phyloP scores from a whole-genome alignment of 2,888 invertebrate species.

The Melanargia galathea region DNA sequence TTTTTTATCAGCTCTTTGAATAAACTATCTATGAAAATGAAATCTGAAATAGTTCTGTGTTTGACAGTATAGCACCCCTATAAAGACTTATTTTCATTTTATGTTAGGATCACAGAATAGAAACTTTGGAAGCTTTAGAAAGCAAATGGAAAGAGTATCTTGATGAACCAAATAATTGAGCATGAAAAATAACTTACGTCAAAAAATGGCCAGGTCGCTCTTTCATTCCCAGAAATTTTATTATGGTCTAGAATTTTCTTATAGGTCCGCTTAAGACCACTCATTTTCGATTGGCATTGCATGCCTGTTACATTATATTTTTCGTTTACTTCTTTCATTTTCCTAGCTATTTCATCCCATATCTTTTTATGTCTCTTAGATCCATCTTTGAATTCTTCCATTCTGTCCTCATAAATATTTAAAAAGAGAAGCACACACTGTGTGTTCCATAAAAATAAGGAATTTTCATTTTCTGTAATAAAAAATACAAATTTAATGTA shows the following conservation, averaged over 20 bases:
- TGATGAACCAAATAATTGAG: too few species aligned
- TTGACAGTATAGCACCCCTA: too few species aligned
- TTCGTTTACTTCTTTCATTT: not conserved
- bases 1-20: too few species aligned
- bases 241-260: not conserved
- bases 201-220: too few species aligned
- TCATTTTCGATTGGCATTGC: not conserved
- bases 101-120: too few species aligned
- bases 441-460: not conserved
- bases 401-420: not conserved
- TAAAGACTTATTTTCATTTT: too few species aligned
- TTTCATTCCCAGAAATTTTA: too few species aligned
- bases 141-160: too few species aligned
- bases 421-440: not conserved
- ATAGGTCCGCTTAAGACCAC: not conserved
- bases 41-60: too few species aligned
- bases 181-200: too few species aligned
- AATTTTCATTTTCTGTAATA: conserved; percentile 4
- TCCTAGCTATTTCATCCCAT: not conserved
- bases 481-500: not conserved
- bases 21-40: too few species aligned
- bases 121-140: too few species aligned
- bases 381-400: conserved; percentile 1
- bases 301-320: not conserved
- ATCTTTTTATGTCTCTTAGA: not conserved